A percentile compares a stretch with the other conserved stretches of the same genome.
Evolutionary conservation across 2,113 vertebrate genomes (phyloP).

Genomic region (Bubo blakistoni): DNA sequence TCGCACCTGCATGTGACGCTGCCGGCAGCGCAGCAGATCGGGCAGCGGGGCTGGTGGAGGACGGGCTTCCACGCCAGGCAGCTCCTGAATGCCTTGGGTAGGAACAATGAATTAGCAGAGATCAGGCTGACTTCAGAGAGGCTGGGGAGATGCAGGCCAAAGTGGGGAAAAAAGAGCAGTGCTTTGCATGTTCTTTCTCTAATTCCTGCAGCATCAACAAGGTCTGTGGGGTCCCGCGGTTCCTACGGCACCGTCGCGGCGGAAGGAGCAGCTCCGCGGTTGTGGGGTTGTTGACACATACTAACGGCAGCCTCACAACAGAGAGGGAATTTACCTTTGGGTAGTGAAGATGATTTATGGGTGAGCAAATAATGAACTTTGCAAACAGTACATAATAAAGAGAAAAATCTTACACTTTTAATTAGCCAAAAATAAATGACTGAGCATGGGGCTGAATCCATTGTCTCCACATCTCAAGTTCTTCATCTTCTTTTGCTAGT

Average conservation of each 20-base stretch:
- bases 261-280: not conserved
- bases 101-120: too few species aligned
- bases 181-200: not conserved
- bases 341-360: constrained; percentile 65
- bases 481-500: not conserved
- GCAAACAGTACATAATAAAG: constrained; percentile 73
- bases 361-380: constrained; percentile 70
- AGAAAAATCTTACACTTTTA: constrained; percentile 71
- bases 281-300: not conserved
- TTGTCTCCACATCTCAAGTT: not conserved
- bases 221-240: too few species aligned
- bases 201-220: not conserved
- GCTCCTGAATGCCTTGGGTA: fast-evolving
- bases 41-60: not conserved
- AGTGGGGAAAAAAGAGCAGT: not conserved
- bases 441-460: constrained; percentile 26
- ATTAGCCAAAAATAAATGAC: constrained; percentile 75
- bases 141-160: not conserved
- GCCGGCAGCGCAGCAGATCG: fast-evolving
- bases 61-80: too few species aligned
- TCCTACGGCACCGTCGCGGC: not conserved
- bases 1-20: fast-evolving
- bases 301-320: not conserved
- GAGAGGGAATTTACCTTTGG: constrained; percentile 19
- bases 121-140: not conserved